Base-by-base conservation (phyloP, 2,888 invertebrate genomes). In the Ephialtes manifestator region DNA sequence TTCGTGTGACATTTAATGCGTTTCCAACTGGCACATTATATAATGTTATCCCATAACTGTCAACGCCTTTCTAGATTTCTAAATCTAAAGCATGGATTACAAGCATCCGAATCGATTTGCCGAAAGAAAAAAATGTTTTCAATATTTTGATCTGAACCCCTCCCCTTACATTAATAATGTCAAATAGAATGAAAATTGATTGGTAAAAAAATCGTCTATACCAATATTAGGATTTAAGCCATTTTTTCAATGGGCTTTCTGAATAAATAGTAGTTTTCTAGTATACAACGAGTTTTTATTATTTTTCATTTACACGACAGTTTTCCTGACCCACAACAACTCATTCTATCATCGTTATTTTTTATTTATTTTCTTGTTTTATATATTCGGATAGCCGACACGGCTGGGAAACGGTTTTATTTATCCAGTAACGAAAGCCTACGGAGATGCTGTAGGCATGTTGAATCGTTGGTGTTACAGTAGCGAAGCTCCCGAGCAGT, bases 401-500 rank as follows among this genome's bases (percentile, higher is more conserved):
- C 67, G 68, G 79, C 83, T 72, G 81, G 72, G 78, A 87, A 88
- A 88, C 85, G 86, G 85, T 86, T 88, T 86, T 78, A 51, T 79
- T 86, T 78, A 71, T 83, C 60, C 80, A 77, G 81, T 78, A 74
- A 43, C 43, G 71, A 72, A 81, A 84, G 68, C 24, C 31, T 35
- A 48, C 63, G 60, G 51, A 48, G 78, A 55, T 68, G 68, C 68
- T 46, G 43, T 24, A 55, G 55, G 20, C 71, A 31, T n/a, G 39
- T 55, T 15, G 39, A 55, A 39, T 13, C 55, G 55, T 24, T 15
- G 24, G 24, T 31, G 43, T 39, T 55, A 43, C 74, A 28, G n/a
- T 68, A 80, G 77, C 82, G 60, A 77, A 65, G 77, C 79, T 74
- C 79, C 58, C 72, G 58, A 81, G 70, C 67, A 74, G 53, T 74